Base-by-base conservation (phyloP, 2,797 vertebrate species). In the Hydrocynus forskahlii region DNA sequence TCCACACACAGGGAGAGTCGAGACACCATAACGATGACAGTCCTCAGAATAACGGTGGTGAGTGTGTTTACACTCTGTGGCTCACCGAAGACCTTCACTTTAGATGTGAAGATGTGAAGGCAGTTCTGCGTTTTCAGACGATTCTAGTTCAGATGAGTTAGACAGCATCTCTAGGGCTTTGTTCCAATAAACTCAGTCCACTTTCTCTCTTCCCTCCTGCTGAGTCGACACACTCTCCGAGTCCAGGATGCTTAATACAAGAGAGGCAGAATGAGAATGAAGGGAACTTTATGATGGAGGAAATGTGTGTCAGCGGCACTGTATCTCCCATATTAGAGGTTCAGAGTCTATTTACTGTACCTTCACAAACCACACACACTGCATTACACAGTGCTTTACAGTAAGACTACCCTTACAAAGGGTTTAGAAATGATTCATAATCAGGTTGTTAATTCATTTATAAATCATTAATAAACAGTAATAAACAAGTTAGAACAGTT, bases 41-140 rank as follows among this genome's bases (percentile, higher is more conserved):
- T 99, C 86, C 92, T 97, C 88, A 96, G 98, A 92, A 95, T 94
- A 86, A 91, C 93, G 0, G 90, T 93, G 92, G 95, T 95, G 82
- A 95, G 93, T 91, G 29, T n/a, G 29, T 38, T 40, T 29, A 75
- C 60, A 75, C 70, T 75, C 66, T 45, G 63, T 62, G 43, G 67
- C 35, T 50, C 4, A 77, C 75, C 55, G 25, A 59, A 21, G 7
- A 25, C 21, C 59, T 10, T 29, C 29, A 29, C 7, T 60, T 5
- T 29, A 29, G 25, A 35, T 35, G 14, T 64, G 29, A 64, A 38
- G 19, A 9, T 8, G 57, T 62, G n/a, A 38, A 3, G 29, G 29
- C 29, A 29, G 1, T 29, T 29, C 29, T 10, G 8, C 4, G 62
- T 60, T 21, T 45, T n/a, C 48, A 21, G n/a, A 23, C 52, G 38